Conservation (phyloP, 2,113 vertebrate genomes). For the Tragulus kanchil region DNA sequence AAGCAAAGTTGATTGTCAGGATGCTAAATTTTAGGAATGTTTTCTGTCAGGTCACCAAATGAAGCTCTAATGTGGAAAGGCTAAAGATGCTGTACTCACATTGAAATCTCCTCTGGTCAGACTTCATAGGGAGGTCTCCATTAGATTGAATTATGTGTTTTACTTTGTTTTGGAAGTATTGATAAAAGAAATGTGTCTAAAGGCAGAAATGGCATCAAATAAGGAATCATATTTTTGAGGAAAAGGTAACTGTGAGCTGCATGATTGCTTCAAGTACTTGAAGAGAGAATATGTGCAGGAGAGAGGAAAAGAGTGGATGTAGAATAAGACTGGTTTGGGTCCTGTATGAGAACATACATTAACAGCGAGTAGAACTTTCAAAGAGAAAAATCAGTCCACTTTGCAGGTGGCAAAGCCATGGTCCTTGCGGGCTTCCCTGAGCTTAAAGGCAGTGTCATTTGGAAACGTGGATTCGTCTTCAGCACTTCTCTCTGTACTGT, state of each 20-base stretch:
- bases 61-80: neutral
- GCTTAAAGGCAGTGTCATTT: neutral
- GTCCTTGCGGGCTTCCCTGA: neutral
- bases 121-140: neutral
- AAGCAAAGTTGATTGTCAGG: slow-evolving; percentile 27
- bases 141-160: neutral
- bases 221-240: neutral
- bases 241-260: neutral
- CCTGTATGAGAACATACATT: neutral
- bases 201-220: neutral
- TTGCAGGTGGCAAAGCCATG: neutral
- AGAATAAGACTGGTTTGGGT: neutral
- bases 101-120: neutral
- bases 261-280: neutral
- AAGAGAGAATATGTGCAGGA: neutral
- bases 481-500: neutral
- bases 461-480: neutral
- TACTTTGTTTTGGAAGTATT: neutral
- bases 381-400: neutral
- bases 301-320: neutral
- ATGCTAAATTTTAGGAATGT: neutral
- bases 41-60: neutral
- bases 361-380: neutral
- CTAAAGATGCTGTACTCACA: neutral
- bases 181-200: neutral